Base-by-base conservation (phyloP, 2,888 invertebrate genomes). In the Phymatocera aterrima region DNA sequence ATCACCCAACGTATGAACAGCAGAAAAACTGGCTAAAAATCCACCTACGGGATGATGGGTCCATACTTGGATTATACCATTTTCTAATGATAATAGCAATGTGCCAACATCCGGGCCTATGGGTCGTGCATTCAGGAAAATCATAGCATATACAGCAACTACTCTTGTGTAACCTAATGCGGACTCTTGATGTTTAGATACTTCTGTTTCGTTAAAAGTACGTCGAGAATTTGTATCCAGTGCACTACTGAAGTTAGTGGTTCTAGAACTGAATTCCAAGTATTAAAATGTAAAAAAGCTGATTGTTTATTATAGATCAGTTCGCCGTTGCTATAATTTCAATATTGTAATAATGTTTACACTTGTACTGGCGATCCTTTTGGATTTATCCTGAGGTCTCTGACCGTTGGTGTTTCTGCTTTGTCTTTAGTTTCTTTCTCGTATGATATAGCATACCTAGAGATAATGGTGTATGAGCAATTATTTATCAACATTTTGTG, bases 31-130 rank as follows among this genome's bases (percentile, higher is more conserved):
- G 43, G 93, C 93, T 78, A 96, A 91, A 88, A 93, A 94, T 6
- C 95, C 95, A 12, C 95, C 96, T 12, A 93, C 93, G 51, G 94
- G 92, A 89, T 96, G 95, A 88, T 96, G 95, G 21, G 96, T 96
- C 95, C 97, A 97, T 28, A 95, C 93, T 91, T 97, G 95, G 80
- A 96, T 92, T 79, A 93, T 91, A 0, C 97, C 97, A 82, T 95
- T 95, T 86, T 95, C 95, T 81, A 97, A 90, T 0, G 95, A 92
- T 0, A 96, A 92, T 75, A 96, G 89, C 12, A 97, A 90, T 0
- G 94, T 94, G 10, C 95, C 97, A 51, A 92, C 91, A 5, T 91
- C 87, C 43, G 91, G 91, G 43, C 91, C 90, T 87, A 92, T 91
- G 40, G 92, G 91, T 78, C 97, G 92, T 0, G 93, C 92, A 78